Conservation (phyloP, 2,797 vertebrate genomes). For the Pseudotriccus pelzelni region DNA sequence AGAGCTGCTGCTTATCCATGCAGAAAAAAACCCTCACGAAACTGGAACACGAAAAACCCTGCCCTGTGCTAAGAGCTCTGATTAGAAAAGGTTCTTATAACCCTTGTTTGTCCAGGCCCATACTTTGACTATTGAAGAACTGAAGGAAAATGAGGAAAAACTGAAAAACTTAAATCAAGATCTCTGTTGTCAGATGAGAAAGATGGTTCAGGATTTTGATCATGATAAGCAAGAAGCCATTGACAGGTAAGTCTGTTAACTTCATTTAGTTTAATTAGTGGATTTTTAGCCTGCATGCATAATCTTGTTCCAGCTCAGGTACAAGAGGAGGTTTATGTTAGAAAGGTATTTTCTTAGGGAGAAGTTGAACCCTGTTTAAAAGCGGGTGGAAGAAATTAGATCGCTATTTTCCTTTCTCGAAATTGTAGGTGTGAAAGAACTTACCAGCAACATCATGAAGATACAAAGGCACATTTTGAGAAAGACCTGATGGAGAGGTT, state of each 20-base stretch:
- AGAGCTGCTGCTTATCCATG: neutral
- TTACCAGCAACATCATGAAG: constrained; percentile 90
- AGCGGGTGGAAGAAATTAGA: rapidly evolving
- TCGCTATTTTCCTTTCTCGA: neutral
- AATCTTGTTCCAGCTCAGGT: neutral
- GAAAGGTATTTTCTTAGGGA: neutral
- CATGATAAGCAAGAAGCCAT: constrained; percentile 91
- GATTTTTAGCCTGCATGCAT: neutral
- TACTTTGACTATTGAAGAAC: constrained; percentile 77
- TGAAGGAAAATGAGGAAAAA: constrained; percentile 86
- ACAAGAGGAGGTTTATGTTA: neutral
- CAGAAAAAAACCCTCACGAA: neutral
- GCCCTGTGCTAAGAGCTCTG: neutral
- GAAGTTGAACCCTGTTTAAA: neutral
- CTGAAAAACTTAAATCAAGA: constrained; percentile 86
- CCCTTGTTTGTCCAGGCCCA: constrained; percentile 68
- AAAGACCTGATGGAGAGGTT: constrained; percentile 81
- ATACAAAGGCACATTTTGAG: constrained; percentile 84
- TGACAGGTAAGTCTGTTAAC: constrained; percentile 76
- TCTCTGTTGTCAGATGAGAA: constrained; percentile 94
- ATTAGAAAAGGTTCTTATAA: neutral
- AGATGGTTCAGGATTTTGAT: constrained; percentile 94
- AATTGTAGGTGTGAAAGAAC: constrained; percentile 84
- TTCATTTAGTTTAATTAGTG: neutral
- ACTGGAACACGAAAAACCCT: no score